Evolutionary conservation across 2,797 vertebrate genomes (phyloP).

Genomic region (Taenioides sp.): DNA sequence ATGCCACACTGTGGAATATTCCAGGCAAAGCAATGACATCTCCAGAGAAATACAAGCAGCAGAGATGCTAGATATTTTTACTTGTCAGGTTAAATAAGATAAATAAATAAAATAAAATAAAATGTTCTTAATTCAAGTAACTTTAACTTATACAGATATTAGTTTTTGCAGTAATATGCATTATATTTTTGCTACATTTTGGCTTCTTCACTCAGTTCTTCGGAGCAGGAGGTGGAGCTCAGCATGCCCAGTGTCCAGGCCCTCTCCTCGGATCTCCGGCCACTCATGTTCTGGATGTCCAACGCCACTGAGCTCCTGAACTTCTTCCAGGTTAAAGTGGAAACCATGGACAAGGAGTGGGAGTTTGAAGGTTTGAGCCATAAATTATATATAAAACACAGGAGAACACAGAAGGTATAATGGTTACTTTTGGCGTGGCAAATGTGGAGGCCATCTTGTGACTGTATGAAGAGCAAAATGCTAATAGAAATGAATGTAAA

Average conservation of each 20-base stretch:
- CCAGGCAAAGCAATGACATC: background rate
- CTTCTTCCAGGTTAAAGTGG: conserved; percentile 90
- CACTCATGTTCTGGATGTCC: conserved; percentile 95
- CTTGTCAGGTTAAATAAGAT: background rate
- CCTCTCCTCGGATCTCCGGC: conserved; percentile 86
- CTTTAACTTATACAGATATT: background rate
- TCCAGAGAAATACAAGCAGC: background rate
- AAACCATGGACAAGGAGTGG: conserved; percentile 90
- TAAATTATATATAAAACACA: background rate
- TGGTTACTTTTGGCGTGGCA: background rate
- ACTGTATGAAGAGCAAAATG: background rate
- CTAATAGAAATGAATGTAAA: too few relatives aligned
- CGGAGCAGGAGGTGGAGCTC: conserved; percentile 82
- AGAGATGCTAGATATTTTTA: background rate
- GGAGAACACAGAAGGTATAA: background rate
- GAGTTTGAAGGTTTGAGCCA: conserved; percentile 83
- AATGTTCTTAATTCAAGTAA: background rate
- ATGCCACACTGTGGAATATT: background rate
- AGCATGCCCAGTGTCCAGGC: conserved; percentile 82
- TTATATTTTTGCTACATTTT: conserved; percentile 8
- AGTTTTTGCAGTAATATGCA: background rate
- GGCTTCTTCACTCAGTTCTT: conserved; percentile 65
- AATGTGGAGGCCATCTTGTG: background rate
- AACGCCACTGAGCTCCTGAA: conserved; percentile 93
- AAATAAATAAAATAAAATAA: background rate